Evolutionary conservation across 1,140 invertebrate genomes (phyloP).

Genomic region (Drosophila murphyi): DNA sequence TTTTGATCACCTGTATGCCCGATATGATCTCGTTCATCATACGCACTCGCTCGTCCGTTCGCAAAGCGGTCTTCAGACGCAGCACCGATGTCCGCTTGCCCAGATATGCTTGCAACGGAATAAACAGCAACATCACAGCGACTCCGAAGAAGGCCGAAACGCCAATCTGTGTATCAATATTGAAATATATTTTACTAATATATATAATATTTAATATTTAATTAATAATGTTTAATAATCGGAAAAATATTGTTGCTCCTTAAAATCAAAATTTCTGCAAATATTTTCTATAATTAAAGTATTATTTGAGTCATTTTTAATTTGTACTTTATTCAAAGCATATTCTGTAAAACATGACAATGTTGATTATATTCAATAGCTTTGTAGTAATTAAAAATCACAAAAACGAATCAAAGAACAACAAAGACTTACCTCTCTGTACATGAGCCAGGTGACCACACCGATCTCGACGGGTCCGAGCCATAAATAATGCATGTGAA

Average conservation of each 20-base stretch:
- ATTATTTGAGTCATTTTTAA: too few species aligned
- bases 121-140: conserved; percentile 90
- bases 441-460: conserved; percentile 91
- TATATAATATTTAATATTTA: too few species aligned
- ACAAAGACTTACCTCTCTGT: conserved; percentile 84
- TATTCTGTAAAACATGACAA: too few species aligned
- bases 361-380: too few species aligned
- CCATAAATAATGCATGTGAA: conserved; percentile 91
- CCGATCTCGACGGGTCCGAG: conserved; percentile 92
- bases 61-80: conserved; percentile 88
- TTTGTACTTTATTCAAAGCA: too few species aligned
- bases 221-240: too few species aligned
- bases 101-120: conserved; percentile 93
- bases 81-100: conserved; percentile 89
- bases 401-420: too few species aligned
- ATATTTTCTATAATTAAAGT: too few species aligned
- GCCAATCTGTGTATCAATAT: conserved; percentile 86
- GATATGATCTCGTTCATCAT: conserved; percentile 96
- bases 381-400: too few species aligned
- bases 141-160: conserved; percentile 91
- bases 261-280: too few species aligned
- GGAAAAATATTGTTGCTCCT: too few species aligned
- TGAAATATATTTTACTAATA: not conserved
- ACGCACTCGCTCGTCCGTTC: conserved; percentile 93
- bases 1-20: conserved; percentile 96